Evolutionary conservation across 53 echinoderm and acorn worm species (phyloP).

Genomic region (Crossaster papposus): DNA sequence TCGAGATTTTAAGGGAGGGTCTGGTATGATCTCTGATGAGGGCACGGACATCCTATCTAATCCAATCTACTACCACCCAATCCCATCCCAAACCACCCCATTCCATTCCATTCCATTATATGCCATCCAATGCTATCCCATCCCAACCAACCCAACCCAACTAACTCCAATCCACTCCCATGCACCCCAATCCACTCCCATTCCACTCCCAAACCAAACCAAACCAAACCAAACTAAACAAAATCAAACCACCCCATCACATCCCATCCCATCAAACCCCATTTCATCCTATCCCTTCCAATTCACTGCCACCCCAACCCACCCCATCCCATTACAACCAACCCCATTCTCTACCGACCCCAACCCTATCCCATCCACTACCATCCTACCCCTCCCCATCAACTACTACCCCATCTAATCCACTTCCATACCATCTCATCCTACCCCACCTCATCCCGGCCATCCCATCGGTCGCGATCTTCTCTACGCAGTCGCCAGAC

Average conservation of each 20-base stretch:
- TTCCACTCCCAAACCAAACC: neutral
- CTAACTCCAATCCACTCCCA: neutral
- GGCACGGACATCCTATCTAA: neutral
- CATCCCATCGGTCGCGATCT: neutral
- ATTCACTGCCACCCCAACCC: neutral
- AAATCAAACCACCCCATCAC: neutral
- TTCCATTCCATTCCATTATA: neutral
- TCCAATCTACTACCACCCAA: neutral
- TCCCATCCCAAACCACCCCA: neutral
- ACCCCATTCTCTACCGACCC: neutral
- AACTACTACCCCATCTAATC: no score
- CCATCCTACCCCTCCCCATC: neutral
- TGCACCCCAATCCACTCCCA: neutral
- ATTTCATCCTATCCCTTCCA: neutral
- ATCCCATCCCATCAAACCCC: neutral
- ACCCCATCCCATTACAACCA: neutral
- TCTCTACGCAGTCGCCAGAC: conserved; percentile 53
- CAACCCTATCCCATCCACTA: neutral
- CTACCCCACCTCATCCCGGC: neutral
- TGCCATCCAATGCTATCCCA: neutral
- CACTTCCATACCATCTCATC: neutral
- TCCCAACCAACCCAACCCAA: neutral
- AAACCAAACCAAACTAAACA: no score
- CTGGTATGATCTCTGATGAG: no score
- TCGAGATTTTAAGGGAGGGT: no score